Percentiles rank a stretch among this genome's conserved stretches.
Evolutionary conservation across 2,888 invertebrate genomes (phyloP).

Genomic region (Andrena chrysosceles): DNA sequence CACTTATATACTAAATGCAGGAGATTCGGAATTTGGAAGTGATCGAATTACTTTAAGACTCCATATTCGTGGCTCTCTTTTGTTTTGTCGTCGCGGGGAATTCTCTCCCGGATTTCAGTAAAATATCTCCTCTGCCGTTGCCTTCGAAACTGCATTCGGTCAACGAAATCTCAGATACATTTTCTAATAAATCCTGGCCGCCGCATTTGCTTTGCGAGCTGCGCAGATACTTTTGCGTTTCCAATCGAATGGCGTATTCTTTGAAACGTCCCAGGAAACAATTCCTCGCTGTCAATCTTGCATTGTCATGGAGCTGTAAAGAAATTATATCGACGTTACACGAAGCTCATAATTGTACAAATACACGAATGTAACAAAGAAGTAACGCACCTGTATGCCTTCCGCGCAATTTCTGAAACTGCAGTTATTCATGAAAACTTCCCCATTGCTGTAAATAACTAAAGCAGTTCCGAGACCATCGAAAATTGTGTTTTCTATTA

Average conservation of each 20-base stretch:
- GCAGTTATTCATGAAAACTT: conserved; percentile 81
- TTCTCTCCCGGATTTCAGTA: conserved; percentile 69
- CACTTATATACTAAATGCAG: conserved; percentile 18
- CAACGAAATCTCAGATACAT: conserved; percentile 74
- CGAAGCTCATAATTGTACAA: background rate
- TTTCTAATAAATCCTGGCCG: conserved; percentile 73
- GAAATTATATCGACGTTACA: background rate
- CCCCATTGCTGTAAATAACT: conserved; percentile 80
- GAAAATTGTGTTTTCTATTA: conserved; percentile 85
- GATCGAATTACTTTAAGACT: conserved; percentile 63
- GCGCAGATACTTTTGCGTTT: conserved; percentile 82
- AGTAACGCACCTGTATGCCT: conserved; percentile 80
- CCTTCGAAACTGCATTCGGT: conserved; percentile 78
- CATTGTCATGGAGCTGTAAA: conserved; percentile 84
- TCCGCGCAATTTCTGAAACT: conserved; percentile 81
- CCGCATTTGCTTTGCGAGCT: conserved; percentile 73
- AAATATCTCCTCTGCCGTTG: conserved; percentile 78
- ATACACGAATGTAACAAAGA: background rate
- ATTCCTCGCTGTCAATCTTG: conserved; percentile 79
- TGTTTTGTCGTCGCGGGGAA: conserved; percentile 69
- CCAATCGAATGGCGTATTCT: conserved; percentile 86
- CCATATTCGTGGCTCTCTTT: conserved; percentile 54
- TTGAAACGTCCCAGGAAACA: conserved; percentile 84
- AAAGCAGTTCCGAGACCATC: conserved; percentile 86
- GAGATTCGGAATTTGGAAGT: background rate